Evolutionary conservation across 1,140 invertebrate species (phyloP), one percentile per base, ranked within the genome.

Genomic region (Drosophila repleta): DNA sequence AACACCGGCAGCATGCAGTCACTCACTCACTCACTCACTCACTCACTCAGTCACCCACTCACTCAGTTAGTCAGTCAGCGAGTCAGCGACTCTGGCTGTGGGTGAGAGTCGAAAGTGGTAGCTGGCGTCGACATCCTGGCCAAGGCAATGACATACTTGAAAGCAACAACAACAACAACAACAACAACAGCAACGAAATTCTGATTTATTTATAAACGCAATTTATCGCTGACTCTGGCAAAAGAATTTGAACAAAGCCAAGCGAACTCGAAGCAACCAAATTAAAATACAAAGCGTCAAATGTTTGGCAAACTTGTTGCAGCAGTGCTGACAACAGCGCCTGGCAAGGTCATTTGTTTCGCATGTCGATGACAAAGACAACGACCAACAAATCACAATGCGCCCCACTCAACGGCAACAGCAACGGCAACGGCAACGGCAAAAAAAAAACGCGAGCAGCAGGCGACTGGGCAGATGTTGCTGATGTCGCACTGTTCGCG

Each of bases 161-260:
- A 29, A 29, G 7, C 29, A 35, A 35, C 8, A 32, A 60, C 79
- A 79, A 76, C 1, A 29, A 24, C 2, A 24, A 4, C 24, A 29
- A 29, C 2, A 21, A 60, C 79, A 79, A 76, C n/a, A n/a, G n/a
- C n/a, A n/a, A n/a, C n/a, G n/a, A n/a, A n/a, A n/a, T n/a, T n/a
- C 80, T 87, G 82, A 87, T 87, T 87, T 87, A 87, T 87, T 87
- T 87, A 82, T 87, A 87, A 82, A 87, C 82, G 66, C 76, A 78
- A 70, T 87, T 87, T 87, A 82, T 82, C 75, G 87, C 78, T 79
- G 75, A 37, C 75, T 67, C 53, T 67, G 61, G 74, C 79, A 83
- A 69, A 74, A 77, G 53, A 21, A 84, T 80, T 84, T 67, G 72
- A 64, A 74, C 70, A 57, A 62, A 74, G 65, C 37, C 37, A 35